Evolutionary conservation across 1,140 invertebrate species (phyloP).

Genomic region (Drosophila subobscura): DNA sequence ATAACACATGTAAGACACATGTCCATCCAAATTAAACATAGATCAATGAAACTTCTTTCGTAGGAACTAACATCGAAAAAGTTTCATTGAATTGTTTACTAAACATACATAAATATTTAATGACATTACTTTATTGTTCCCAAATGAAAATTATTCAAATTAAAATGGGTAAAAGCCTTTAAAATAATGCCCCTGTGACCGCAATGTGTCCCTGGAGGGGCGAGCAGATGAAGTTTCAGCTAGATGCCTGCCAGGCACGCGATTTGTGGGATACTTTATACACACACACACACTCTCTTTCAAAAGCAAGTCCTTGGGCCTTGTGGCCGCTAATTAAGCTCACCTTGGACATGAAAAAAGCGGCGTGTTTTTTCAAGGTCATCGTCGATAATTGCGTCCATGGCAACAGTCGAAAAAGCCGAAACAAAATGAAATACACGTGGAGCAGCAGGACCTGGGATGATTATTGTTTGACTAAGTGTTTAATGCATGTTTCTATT

Average conservation of each 20-base stretch:
- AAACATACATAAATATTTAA: background rate
- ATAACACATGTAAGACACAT: no score
- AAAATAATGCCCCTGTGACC: slow-evolving; percentile 6
- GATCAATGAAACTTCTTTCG: no score
- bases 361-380: slow-evolving; percentile 63
- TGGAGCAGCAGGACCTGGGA: background rate
- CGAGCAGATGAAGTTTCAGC: slow-evolving; percentile 39
- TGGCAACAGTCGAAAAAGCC: slow-evolving; percentile 34
- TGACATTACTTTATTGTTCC: background rate
- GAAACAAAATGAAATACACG: slow-evolving; percentile 29
- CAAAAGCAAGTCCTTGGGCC: slow-evolving; percentile 37
- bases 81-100: no score
- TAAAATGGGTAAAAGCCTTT: slow-evolving; percentile 7
- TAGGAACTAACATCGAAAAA: no score
- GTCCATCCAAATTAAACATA: no score
- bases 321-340: slow-evolving; percentile 64
- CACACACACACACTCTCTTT: slow-evolving; percentile 10
- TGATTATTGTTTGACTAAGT: slow-evolving; percentile 8
- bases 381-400: slow-evolving; percentile 57
- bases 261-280: slow-evolving; percentile 39
- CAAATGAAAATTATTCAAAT: slow-evolving; percentile 13
- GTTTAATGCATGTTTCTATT: slow-evolving; percentile 16
- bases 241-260: slow-evolving; percentile 54
- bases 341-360: slow-evolving; percentile 56
- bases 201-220: slow-evolving; percentile 15